Evolutionary conservation across 92 coral and sea anemone genomes (phyloP).

Genomic region (Phymanthus crucifer): DNA sequence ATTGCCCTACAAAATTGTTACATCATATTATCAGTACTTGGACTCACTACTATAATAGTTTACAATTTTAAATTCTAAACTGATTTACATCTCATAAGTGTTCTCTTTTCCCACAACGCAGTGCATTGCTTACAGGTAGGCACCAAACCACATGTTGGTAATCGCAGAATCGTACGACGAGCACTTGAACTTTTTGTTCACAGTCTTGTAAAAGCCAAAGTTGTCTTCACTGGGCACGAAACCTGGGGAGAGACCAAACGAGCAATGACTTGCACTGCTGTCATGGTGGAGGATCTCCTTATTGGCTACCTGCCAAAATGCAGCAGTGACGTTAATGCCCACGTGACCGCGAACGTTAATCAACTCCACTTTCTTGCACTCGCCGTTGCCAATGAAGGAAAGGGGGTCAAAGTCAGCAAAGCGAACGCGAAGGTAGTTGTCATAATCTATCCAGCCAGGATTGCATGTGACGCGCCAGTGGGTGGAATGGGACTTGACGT

Average conservation of each 20-base stretch:
- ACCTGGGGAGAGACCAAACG: slow-evolving; percentile 26
- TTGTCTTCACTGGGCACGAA: slow-evolving; percentile 28
- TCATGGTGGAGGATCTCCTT: slow-evolving; percentile 34
- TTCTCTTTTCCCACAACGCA: neutral
- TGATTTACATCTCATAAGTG: neutral
- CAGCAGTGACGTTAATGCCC: slow-evolving; percentile 19
- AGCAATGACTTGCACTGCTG: slow-evolving; percentile 6
- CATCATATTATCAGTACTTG: too few species aligned
- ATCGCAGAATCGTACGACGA: slow-evolving; percentile 8
- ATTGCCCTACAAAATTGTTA: too few species aligned
- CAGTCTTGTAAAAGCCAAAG: slow-evolving; percentile 34
- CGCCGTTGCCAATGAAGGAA: neutral
- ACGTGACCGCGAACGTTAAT: slow-evolving; percentile 54
- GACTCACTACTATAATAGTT: too few species aligned
- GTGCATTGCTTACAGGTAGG: neutral
- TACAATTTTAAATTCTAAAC: too few species aligned
- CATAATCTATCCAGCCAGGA: neutral
- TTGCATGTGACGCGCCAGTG: slow-evolving; percentile 29
- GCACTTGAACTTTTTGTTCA: slow-evolving; percentile 5
- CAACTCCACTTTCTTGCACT: slow-evolving; percentile 49
- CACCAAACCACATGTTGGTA: slow-evolving; percentile 17
- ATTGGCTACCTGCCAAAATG: slow-evolving; percentile 49
- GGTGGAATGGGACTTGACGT: slow-evolving; percentile 21
- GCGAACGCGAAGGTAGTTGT: slow-evolving; percentile 16
- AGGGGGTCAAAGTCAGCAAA: slow-evolving; percentile 2